A percentile compares a stretch with the other conserved stretches of the same genome.
These are phyloP conservation scores for Manis javanica DNA, from an alignment of 2,797 vertebrate species.

Conservation along the genomic window DNA sequence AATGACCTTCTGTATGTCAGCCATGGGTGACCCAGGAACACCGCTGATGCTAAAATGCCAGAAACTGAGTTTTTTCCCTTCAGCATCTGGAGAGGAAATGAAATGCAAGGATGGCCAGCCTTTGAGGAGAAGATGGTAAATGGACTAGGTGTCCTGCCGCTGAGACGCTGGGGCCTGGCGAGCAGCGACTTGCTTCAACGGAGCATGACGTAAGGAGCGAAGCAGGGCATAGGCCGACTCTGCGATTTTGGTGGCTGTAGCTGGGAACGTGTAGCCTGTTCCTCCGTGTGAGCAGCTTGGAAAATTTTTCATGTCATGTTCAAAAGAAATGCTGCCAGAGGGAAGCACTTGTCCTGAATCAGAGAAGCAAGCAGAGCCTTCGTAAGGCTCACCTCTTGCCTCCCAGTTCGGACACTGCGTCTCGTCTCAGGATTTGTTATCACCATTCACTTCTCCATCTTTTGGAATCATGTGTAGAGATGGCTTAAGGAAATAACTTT, in stretches of 20 bases:
- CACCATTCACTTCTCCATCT: background rate
- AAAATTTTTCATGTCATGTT: background rate
- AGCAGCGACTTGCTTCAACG: no score
- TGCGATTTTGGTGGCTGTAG: background rate
- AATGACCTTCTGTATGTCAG: background rate
- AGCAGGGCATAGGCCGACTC: background rate
- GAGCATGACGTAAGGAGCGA: background rate
- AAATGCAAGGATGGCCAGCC: background rate
- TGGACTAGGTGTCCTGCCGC: background rate
- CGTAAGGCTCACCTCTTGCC: background rate
- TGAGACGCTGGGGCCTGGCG: background rate
- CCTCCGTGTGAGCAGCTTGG: background rate
- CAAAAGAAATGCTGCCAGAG: background rate
- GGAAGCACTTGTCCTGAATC: background rate
- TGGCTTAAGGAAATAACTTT: background rate
- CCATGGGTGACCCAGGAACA: background rate
- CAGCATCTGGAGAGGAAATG: background rate
- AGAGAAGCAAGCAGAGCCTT: background rate
- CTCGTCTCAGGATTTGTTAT: background rate
- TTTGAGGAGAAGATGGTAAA: background rate
- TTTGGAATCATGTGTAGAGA: background rate
- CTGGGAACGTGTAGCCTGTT: background rate
- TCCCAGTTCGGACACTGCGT: background rate
- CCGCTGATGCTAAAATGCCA: background rate
- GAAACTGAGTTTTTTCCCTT: background rate